Evolutionary conservation across 1,140 invertebrate species (phyloP), one percentile per base, ranked within the genome.

Genomic region (Agrilus planipennis): DNA sequence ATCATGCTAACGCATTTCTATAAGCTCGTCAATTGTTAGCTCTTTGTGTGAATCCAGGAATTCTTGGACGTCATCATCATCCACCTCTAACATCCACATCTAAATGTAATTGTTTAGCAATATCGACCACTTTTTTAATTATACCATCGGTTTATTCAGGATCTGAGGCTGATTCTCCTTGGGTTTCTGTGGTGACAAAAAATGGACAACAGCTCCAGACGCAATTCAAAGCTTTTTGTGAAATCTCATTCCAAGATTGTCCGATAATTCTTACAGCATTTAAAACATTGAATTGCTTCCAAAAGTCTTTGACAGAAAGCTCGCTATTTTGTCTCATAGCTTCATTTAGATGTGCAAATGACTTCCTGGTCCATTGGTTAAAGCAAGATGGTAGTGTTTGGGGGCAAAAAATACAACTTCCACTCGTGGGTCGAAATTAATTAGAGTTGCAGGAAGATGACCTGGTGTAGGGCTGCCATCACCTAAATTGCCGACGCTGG

Each of bases 261-360:
- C 21, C 11, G 15, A 37, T 25, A 12, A 37, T 23, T 37, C 34
- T 37, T 14, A 4, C 28, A 4, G 32, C 32, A 34, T 34, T 12
- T 4, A 34, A 34, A 34, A 34, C 32, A 34, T 37, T 37, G 34
- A 37, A 37, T 37, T 37, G 2, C 17, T 37, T 14, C 19, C 21
- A 37, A 37, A 23, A 35, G 17, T 19, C 7, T 15, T 31, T 31
- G 10, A 31, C 30, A 31, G 12, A 12, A n/a, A n/a, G n/a, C n/a
- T n/a, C n/a, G 28, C 15, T 29, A 14, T 29, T 29, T n/a, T 29
- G 28, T 15, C 11, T 37, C 11, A 23, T 23, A 35, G 34, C 34
- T 35, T 35, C 34, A 19, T 35, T 6, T 12, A n/a, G 34, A 35
- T 35, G 17, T 3, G 34, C 34, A 31, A 31, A 31, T n/a, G 10